phyloP scores from a whole-genome alignment of 2,113 vertebrate genomes.

The Brienomyrus longianalis region DNA sequence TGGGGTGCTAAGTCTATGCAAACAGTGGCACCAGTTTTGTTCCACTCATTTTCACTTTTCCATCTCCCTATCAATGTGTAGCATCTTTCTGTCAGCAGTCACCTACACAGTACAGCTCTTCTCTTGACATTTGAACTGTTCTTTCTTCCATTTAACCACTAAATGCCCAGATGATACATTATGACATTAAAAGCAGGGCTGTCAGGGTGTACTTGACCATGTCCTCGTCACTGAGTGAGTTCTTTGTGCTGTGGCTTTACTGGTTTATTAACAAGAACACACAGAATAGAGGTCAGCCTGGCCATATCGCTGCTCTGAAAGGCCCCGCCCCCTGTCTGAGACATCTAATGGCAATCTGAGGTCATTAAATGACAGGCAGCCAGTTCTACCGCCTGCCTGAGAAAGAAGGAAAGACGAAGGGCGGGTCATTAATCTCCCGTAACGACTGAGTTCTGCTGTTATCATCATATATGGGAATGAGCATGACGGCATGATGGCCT shows the following conservation, averaged over 20 bases:
- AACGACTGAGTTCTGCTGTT: neutral
- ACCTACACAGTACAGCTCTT: neutral
- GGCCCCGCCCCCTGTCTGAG: neutral
- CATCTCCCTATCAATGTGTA: neutral
- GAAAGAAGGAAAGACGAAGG: neutral
- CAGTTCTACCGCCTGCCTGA: neutral
- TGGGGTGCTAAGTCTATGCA: neutral
- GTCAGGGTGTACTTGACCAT: neutral
- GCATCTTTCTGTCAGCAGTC: neutral
- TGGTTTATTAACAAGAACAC: neutral
- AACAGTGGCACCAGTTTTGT: neutral
- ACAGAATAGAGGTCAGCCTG: neutral
- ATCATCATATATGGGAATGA: constrained; percentile 4
- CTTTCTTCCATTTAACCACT: neutral
- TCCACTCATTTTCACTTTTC: neutral
- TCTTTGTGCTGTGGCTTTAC: neutral
- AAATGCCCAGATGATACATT: neutral
- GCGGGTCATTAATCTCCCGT: neutral
- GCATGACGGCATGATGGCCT: neutral
- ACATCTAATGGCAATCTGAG: neutral
- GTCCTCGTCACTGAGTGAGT: neutral
- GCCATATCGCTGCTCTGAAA: neutral
- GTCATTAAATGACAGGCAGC: constrained; percentile 4
- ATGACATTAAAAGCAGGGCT: neutral
- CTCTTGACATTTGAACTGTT: neutral